Percentiles rank a stretch among this genome's conserved stretches.
phyloP scores from a whole-genome alignment of 2,113 vertebrate species.

The Pachycephala philippinensis region DNA sequence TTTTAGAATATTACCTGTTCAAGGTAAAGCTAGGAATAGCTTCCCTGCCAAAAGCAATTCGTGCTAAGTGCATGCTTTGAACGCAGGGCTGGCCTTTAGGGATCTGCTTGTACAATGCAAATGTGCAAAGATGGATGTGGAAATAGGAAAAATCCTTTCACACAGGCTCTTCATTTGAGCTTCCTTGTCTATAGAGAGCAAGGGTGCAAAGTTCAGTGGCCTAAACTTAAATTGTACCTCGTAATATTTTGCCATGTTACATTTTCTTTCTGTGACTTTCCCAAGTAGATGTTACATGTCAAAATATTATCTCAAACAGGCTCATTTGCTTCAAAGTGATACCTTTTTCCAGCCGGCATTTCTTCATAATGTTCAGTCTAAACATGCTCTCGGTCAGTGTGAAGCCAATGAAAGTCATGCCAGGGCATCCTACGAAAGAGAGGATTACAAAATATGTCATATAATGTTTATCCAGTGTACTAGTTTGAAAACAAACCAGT shows the following conservation, averaged over 20 bases:
- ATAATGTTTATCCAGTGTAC: background rate
- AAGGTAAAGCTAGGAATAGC: background rate
- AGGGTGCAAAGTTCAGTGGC: background rate
- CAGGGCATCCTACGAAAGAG: background rate
- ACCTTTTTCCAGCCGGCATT: background rate
- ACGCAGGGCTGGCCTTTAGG: background rate
- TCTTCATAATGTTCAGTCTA: background rate
- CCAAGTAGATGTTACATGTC: background rate
- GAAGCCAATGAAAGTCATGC: background rate
- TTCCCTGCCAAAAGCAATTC: background rate
- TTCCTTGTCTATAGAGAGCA: background rate
- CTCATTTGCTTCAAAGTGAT: background rate
- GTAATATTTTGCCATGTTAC: background rate
- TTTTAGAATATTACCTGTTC: background rate
- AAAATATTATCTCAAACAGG: background rate
- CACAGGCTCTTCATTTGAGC: background rate
- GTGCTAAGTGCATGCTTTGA: background rate
- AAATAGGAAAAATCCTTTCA: background rate
- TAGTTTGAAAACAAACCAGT: too few relatives aligned
- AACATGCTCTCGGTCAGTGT: background rate
- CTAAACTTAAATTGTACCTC: background rate
- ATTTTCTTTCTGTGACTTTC: background rate
- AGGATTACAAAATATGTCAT: background rate
- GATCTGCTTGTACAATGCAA: background rate
- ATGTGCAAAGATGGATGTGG: background rate